These are phyloP conservation scores for Drosophila silvestris DNA, from an alignment of 2,888 invertebrate species.

Conservation along the genomic window DNA sequence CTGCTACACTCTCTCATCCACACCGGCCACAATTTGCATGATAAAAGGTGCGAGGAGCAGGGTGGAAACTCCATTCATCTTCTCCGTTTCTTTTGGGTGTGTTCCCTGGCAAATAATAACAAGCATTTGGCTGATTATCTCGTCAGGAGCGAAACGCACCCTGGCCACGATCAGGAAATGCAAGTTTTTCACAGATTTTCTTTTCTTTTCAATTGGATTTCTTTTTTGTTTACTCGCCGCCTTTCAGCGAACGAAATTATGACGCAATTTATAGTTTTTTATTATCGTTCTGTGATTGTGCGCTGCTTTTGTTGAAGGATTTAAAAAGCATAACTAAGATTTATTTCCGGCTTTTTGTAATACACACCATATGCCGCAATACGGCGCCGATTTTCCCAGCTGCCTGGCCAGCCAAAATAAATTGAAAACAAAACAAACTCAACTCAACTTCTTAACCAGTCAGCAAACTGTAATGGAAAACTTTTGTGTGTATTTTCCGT, in stretches of 20 bases:
- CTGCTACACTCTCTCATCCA: neutral
- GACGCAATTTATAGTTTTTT: slow-evolving; percentile 80
- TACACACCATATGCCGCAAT: slow-evolving; percentile 67
- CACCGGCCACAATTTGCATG: slow-evolving; percentile 43
- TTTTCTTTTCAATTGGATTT: slow-evolving; percentile 11
- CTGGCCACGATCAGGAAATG: slow-evolving; percentile 38
- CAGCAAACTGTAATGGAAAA: slow-evolving; percentile 34
- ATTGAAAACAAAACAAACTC: slow-evolving; percentile 6
- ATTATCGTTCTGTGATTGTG: slow-evolving; percentile 42
- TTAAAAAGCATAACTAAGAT: slow-evolving; percentile 77
- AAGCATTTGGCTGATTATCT: slow-evolving; percentile 59
- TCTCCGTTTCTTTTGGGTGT: slow-evolving; percentile 23
- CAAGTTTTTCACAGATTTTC: slow-evolving; percentile 59
- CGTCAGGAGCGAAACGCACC: slow-evolving; percentile 32
- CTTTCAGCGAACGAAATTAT: slow-evolving; percentile 69
- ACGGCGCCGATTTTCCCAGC: slow-evolving; percentile 47
- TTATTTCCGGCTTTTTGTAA: slow-evolving; percentile 77
- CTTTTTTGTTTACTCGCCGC: slow-evolving; percentile 38
- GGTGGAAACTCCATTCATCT: neutral
- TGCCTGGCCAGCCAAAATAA: slow-evolving; percentile 48
- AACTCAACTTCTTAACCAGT: slow-evolving; percentile 34
- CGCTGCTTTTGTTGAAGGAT: slow-evolving; percentile 57
- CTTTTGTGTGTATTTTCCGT: slow-evolving; percentile 30
- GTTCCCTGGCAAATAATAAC: slow-evolving; percentile 43
- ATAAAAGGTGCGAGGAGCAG: slow-evolving; percentile 32